Evolutionary conservation across 1,140 invertebrate species (phyloP).

Genomic region (Oreohelix idahoensis): DNA sequence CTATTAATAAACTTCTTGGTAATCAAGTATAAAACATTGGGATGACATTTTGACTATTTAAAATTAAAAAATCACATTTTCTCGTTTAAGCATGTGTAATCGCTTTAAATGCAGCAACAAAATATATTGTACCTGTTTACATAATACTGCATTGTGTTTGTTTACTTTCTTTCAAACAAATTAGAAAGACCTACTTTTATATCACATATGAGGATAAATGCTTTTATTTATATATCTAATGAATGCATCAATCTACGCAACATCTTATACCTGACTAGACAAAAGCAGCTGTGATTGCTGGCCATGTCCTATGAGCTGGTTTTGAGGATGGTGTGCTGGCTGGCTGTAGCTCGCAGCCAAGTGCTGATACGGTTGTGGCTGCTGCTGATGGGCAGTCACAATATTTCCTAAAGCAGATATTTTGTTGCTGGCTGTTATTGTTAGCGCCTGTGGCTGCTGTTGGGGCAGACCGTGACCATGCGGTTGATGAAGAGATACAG

Average conservation of each 20-base stretch:
- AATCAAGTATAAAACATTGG: too few relatives aligned
- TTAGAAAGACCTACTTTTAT: too few relatives aligned
- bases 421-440: slow-evolving; percentile 28
- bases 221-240: too few relatives aligned
- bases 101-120: too few relatives aligned
- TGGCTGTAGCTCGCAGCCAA: slow-evolving; percentile 3
- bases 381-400: slow-evolving; percentile 37
- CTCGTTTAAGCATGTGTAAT: too few relatives aligned
- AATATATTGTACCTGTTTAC: too few relatives aligned
- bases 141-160: too few relatives aligned
- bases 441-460: slow-evolving; percentile 30
- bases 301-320: slow-evolving; percentile 41
- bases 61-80: too few relatives aligned
- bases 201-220: too few relatives aligned
- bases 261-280: not conserved
- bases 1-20: too few relatives aligned
- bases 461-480: slow-evolving; percentile 44
- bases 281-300: slow-evolving; percentile 29
- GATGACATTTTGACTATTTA: too few relatives aligned
- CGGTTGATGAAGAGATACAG: slow-evolving; percentile 43
- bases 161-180: too few relatives aligned
- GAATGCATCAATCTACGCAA: not conserved
- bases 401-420: slow-evolving; percentile 40
- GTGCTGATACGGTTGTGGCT: slow-evolving; percentile 29
- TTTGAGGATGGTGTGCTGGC: slow-evolving; percentile 27